Base-by-base conservation (phyloP, 2,888 invertebrate species). In the Orthonychiurus folsomi region DNA sequence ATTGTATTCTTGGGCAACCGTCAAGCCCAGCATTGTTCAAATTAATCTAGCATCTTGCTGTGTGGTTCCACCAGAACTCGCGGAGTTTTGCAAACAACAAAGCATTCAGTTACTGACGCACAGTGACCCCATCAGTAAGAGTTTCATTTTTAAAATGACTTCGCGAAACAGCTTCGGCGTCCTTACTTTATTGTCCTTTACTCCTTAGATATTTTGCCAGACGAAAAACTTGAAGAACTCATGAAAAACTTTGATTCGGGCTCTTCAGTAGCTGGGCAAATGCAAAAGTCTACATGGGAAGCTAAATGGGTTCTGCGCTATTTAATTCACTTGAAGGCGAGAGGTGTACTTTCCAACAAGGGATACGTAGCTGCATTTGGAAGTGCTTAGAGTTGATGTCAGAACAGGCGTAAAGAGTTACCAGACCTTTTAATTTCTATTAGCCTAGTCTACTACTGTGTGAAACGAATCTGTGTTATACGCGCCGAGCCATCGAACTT, bases 41-140 rank as follows among this genome's bases (percentile, higher is more conserved):
- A 92, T 96, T 64, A 95, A 93, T 80, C 80, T 95, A 61, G 86
- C 89, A 1, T 87, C 89, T 18, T 95, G 95, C 76, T 95, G 95
- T 79, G 89, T 93, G 2, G 94, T 97, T 61, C 95, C 96, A 24
- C 88, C 91, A 1, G 85, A 89, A 1, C 81, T 97, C 69, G 88
- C 91, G 77, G 84, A 86, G 68, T 97, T 91, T 79, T 93, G 96
- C 66, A 88, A 89, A 73, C 86, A 88, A 69, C 86, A 94, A 74
- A 90, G 92, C 74, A 87, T 99, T 66, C 93, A 94, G 76, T 80
- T 99, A 50, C 81, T 97, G 25, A 97, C 96, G 0, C 97, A 99
- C 77, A 93, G 89, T 74, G 97, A 99, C 78, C 92, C 94, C 0
- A 85, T 85, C 75, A 88, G 92, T 92, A 79, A 80, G 77, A n/a